Conservation (phyloP, 2,888 invertebrate species). For the Octonoba sinensis region DNA sequence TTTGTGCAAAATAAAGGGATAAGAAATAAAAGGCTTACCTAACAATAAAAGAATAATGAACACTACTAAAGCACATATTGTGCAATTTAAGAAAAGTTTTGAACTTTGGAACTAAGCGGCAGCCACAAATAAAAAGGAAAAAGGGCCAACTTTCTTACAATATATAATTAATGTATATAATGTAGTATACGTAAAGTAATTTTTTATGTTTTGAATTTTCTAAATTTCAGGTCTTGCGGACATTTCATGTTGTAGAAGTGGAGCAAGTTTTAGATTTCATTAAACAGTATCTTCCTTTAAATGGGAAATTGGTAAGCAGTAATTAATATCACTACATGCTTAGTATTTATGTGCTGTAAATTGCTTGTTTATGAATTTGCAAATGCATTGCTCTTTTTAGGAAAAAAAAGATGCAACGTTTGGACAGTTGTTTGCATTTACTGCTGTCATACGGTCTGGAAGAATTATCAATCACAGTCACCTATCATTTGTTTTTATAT, state of each 20-base stretch:
- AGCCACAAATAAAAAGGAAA: too few species aligned
- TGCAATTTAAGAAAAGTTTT: too few species aligned
- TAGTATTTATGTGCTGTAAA: not conserved
- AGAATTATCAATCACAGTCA: constrained; percentile 74
- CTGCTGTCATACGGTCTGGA: constrained; percentile 79
- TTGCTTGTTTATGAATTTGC: not conserved
- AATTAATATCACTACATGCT: not conserved
- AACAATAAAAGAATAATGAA: too few species aligned
- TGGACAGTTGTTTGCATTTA: constrained; percentile 80
- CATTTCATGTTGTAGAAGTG: constrained; percentile 73
- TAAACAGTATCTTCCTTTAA: constrained; percentile 49
- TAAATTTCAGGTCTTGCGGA: constrained; percentile 72
- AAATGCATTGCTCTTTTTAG: constrained; percentile 71
- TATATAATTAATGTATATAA: not conserved
- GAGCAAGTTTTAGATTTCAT: constrained; percentile 42
- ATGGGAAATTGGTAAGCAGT: constrained; percentile 20
- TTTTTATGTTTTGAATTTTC: constrained; percentile 1
- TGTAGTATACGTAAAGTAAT: not conserved
- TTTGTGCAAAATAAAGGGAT: too few species aligned
- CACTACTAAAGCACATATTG: too few species aligned
- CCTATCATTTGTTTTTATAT: constrained; percentile 73
- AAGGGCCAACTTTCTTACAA: too few species aligned
- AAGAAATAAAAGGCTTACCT: too few species aligned
- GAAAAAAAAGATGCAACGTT: constrained; percentile 82
- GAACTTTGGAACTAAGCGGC: too few species aligned